These are phyloP conservation scores for Micrasema minimum DNA, from an alignment of 1,140 invertebrate species.

Conservation along the genomic window DNA sequence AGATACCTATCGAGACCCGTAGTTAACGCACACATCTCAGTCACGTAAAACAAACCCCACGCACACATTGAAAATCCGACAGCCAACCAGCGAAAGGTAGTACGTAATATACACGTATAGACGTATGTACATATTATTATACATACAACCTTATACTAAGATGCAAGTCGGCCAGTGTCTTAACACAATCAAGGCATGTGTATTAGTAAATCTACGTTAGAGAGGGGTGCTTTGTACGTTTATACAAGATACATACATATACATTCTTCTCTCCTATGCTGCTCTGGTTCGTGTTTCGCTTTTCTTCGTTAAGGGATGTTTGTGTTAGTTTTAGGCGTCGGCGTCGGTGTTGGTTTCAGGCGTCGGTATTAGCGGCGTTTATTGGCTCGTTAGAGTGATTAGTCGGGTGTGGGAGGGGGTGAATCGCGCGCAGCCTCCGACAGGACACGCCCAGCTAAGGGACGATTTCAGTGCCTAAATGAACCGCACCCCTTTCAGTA, in stretches of 20 bases:
- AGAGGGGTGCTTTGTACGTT: neutral
- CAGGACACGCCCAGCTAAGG: slow-evolving; percentile 40
- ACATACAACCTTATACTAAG: slow-evolving; percentile 5
- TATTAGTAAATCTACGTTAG: slow-evolving; percentile 6
- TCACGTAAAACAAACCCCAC: slow-evolving; percentile 30
- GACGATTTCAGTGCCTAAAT: slow-evolving; percentile 19
- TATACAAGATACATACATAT: too few relatives aligned
- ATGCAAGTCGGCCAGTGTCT: slow-evolving; percentile 13
- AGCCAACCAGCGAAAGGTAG: slow-evolving; percentile 34
- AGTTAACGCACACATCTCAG: neutral
- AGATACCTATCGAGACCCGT: too few relatives aligned
- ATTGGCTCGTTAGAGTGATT: slow-evolving; percentile 53
- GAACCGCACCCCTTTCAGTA: slow-evolving; percentile 26
- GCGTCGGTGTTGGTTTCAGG: slow-evolving; percentile 32
- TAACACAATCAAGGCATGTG: slow-evolving; percentile 13
- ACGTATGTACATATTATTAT: slow-evolving; percentile 3
- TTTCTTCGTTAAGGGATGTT: too few relatives aligned
- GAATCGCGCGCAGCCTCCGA: slow-evolving; percentile 47
- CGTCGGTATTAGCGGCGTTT: slow-evolving; percentile 52
- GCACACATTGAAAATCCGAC: neutral
- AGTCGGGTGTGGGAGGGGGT: slow-evolving; percentile 30
- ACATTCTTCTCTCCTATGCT: slow-evolving; percentile 19
- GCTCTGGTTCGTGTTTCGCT: too few relatives aligned
- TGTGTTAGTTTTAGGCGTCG: slow-evolving; percentile 26
- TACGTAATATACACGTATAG: slow-evolving; percentile 12